Percentiles rank a stretch among this genome's conserved stretches.
phyloP scores from a whole-genome alignment of 2,113 vertebrate species.

The Rhizomys pruinosus region DNA sequence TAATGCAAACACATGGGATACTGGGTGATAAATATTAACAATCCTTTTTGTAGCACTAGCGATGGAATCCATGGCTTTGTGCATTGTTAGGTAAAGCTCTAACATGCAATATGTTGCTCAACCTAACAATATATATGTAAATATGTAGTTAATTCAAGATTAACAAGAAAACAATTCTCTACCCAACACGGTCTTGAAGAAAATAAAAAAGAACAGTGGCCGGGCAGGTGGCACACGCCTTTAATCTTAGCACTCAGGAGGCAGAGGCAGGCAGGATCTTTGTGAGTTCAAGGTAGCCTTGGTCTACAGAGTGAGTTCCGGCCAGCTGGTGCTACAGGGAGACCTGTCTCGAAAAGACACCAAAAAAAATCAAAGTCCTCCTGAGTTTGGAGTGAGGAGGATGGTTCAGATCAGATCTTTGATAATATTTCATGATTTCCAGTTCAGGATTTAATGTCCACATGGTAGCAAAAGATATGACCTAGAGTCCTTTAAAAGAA shows the following conservation, averaged over 20 bases:
- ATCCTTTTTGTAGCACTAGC: not conserved
- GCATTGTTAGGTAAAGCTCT: not conserved
- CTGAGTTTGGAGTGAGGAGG: not conserved
- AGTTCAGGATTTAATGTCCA: constrained; percentile 12
- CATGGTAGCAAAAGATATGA: constrained; percentile 2
- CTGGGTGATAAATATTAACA: not conserved
- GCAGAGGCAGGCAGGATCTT: too few species aligned
- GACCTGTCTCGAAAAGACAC: too few species aligned
- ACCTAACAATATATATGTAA: constrained; percentile 40
- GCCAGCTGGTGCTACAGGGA: too few species aligned
- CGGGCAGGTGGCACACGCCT: too few species aligned
- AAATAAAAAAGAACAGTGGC: too few species aligned
- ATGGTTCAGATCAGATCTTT: not conserved
- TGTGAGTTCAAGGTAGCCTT: too few species aligned
- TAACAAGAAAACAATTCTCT: constrained; percentile 31
- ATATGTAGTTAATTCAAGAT: constrained; percentile 21
- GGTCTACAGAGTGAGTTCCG: too few species aligned
- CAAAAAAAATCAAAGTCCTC: not conserved
- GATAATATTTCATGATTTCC: not conserved
- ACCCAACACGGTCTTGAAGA: constrained; percentile 45
- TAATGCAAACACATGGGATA: not conserved
- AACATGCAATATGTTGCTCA: too few species aligned
- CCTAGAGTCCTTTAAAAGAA: constrained; percentile 8
- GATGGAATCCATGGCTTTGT: not conserved
- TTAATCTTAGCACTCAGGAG: too few species aligned